A percentile compares a stretch with the other conserved stretches of the same genome.
phyloP scores from a whole-genome alignment of 2,888 invertebrate species.

The Thumatha senex region DNA sequence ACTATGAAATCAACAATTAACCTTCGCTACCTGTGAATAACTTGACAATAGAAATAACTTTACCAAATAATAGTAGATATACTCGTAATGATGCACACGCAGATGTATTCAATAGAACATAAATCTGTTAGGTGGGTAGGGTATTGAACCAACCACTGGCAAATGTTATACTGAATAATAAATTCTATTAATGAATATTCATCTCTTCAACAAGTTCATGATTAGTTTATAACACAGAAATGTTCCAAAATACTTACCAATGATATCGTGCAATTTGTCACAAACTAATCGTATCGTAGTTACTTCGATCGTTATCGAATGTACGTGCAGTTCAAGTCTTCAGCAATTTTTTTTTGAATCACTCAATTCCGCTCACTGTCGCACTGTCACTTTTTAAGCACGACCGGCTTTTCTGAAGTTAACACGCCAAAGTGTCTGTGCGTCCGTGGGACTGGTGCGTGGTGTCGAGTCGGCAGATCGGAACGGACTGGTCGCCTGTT shows the following conservation, averaged over 20 bases:
- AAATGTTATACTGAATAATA: neutral
- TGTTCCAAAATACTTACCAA: slow-evolving; percentile 54
- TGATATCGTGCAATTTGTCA: slow-evolving; percentile 61
- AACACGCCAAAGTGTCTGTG: slow-evolving; percentile 57
- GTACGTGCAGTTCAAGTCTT: slow-evolving; percentile 54
- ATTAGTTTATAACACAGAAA: slow-evolving; percentile 26
- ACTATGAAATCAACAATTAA: slow-evolving; percentile 16
- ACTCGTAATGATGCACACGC: neutral
- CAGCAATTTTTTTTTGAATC: slow-evolving; percentile 51
- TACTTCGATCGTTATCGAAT: slow-evolving; percentile 53
- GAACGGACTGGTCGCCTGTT: slow-evolving; percentile 60
- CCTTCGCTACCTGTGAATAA: slow-evolving; percentile 14
- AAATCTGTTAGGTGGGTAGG: slow-evolving; percentile 19
- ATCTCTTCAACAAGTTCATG: slow-evolving; percentile 26
- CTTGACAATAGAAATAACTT: slow-evolving; percentile 16
- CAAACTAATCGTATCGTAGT: slow-evolving; percentile 48
- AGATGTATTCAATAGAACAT: slow-evolving; percentile 12
- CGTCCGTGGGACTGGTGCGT: slow-evolving; percentile 54
- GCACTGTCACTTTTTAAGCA: slow-evolving; percentile 74
- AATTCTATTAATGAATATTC: slow-evolving; percentile 15
- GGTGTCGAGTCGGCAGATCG: slow-evolving; percentile 60
- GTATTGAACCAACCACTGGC: slow-evolving; percentile 13
- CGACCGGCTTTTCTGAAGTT: slow-evolving; percentile 63
- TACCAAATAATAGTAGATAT: slow-evolving; percentile 7
- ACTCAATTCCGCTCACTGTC: slow-evolving; percentile 68